Evolutionary conservation across 2,888 invertebrate genomes (phyloP), one percentile per base, ranked within the genome.

Genomic region (Trachelus tabidus): DNA sequence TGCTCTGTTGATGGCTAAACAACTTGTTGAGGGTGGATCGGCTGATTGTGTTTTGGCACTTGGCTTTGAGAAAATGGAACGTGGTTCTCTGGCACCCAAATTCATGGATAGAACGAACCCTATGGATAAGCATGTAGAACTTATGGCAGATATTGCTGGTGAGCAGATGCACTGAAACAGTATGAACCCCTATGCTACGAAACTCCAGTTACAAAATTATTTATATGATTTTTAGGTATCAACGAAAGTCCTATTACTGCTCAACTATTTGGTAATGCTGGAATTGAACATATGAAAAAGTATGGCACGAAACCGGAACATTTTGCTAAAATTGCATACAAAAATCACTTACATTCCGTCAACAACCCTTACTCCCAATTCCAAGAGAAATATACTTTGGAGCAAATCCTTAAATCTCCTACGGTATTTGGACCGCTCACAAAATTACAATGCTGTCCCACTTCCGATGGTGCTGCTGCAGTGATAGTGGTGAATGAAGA

Each of bases 291-390:
- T 89, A 99, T 98, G 97, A 94, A 97, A 88, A 97, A 96, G 92
- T 99, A 98, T 92, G 99, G 98, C 69, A 97, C 98, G 0, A 98
- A 95, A 81, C 95, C 96, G 30, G 95, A 97, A 82, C 99, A 99
- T 89, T 96, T 99, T 89, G 99, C 98, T 1, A 99, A 99, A 92
- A 98, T 99, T 88, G 99, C 99, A 0, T 96, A 96, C 90, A 99
- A 99, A 92, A 99, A 99, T 92, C 99, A 99, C 91, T 95, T 97
- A 85, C 99, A 99, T 92, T 99, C 99, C 9, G 94, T 95, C 0
- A 98, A 99, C 90, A 99, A 99, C 93, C 99, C 99, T 92, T 96
- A 98, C 87, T 98, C 99, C 0, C 99, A 99, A 91, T 98, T 98
- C 90, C 96, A 95, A 88, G 96, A 97, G 82, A 97, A 97, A 89